Evolutionary conservation across 2,797 vertebrate species (phyloP).

Genomic region (Eptatretus atami): DNA sequence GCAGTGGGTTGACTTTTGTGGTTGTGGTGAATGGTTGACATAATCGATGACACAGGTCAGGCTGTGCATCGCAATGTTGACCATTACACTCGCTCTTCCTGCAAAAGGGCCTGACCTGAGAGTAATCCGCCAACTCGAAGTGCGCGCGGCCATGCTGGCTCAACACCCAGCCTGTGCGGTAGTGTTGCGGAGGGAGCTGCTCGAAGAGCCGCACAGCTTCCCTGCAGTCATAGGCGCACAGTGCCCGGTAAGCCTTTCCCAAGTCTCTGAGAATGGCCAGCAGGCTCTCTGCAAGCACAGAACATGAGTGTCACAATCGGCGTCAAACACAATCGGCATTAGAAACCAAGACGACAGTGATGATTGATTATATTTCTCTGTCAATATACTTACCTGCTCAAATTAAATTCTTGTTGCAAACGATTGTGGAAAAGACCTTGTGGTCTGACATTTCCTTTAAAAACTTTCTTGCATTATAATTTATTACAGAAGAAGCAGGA

Average conservation of each 20-base stretch:
- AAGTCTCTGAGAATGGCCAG: constrained; percentile 62
- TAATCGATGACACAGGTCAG: no score
- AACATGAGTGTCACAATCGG: neutral
- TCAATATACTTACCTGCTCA: no score
- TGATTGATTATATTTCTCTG: no score
- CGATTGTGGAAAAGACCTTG: no score
- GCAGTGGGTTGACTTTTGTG: no score
- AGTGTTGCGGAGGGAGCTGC: constrained; percentile 74
- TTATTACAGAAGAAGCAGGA: no score
- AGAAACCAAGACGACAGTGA: no score
- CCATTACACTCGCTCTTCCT: constrained; percentile 8
- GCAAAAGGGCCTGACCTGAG: constrained; percentile 29
- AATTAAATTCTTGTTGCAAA: no score
- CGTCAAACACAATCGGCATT: neutral
- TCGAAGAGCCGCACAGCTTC: constrained; percentile 63
- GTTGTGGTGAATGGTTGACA: no score
- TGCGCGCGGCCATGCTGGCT: constrained; percentile 77
- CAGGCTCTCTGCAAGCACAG: constrained; percentile 26
- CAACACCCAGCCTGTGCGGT: constrained; percentile 86
- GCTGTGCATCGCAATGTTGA: constrained; percentile 7
- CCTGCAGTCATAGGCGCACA: constrained; percentile 82
- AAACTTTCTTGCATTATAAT: no score
- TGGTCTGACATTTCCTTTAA: no score
- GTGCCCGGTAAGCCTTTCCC: constrained; percentile 58
- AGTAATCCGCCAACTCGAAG: constrained; percentile 81